Base-by-base conservation (phyloP, 2,888 invertebrate genomes). In the Drosophila mettleri region DNA sequence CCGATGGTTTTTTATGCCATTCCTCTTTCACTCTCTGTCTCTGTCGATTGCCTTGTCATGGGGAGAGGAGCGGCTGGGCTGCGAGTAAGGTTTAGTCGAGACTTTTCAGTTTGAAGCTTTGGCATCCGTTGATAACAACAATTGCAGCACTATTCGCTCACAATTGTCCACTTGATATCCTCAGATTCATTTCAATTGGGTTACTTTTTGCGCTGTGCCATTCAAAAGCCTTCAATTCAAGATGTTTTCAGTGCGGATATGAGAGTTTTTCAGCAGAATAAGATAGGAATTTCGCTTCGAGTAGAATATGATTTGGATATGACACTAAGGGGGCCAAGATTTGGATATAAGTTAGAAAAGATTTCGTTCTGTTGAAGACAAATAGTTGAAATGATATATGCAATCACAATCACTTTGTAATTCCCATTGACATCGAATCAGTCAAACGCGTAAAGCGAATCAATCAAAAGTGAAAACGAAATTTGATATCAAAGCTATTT, bases 1-100 rank as follows among this genome's bases (percentile, higher is more conserved):
- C 38, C 38, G 54, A 14, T 52, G 36, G 38, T 29, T 57, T 73
- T 73, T 67, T 77, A 59, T 43, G 58, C 43, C 62, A 0, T n/a
- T 4, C 39, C 0, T 14, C 29, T 8, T 4, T 29, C 27, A 6
- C 20, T 12, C 12, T 18, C 29, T 27, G 12, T 4, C 31, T 20
- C 20, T 20, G 46, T 65, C 62, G 72, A 66, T 76, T 61, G 60
- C 33, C 72, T 67, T n/a, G 41, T 45, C 46, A 58, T 65, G 58
- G 20, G 29, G n/a, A n/a, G n/a, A n/a, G 38, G 38, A 12, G 6
- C 3, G 6, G 24, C 24, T 16, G 29, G 12, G 6, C 14, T 18
- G 12, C 8, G 3, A 6, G 9, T 5, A 6, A 22, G 33, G 22
- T 14, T 49, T 22, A 16, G 49, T 24, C n/a, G 20, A 39, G 39